These are phyloP conservation scores for Syrmaticus mikado DNA, from an alignment of 2,113 vertebrate species.

Conservation along the genomic window DNA sequence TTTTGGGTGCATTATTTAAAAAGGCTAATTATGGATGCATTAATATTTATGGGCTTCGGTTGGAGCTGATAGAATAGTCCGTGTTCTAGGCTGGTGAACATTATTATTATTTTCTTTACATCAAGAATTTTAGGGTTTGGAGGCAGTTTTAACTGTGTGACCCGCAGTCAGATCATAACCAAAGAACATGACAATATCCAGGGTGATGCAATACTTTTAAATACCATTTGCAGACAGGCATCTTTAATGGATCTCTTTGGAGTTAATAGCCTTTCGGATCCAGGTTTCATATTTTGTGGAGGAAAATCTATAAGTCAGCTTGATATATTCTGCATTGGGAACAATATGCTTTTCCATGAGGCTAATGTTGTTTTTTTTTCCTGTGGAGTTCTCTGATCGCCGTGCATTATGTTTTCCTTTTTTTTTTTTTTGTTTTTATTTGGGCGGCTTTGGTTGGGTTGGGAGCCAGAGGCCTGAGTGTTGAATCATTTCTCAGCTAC, in stretches of 20 bases:
- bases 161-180: constrained; percentile 37
- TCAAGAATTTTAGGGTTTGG: constrained; percentile 48
- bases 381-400: constrained; percentile 43
- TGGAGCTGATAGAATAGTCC: constrained; percentile 70
- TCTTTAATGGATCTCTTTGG: constrained; percentile 68
- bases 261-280: constrained; percentile 68
- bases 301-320: constrained; percentile 64
- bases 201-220: constrained; percentile 69
- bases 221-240: constrained; percentile 51
- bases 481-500: not conserved
- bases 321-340: constrained; percentile 67
- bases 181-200: constrained; percentile 47
- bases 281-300: constrained; percentile 67
- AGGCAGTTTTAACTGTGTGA: constrained; percentile 48
- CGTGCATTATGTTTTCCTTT: not conserved
- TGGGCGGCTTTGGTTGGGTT: not conserved
- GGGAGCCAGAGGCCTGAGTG: not conserved
- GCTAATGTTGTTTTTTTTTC: constrained; percentile 41
- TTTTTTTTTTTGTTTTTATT: not conserved
- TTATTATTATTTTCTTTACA: constrained; percentile 47
- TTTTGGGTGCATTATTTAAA: constrained; percentile 77
- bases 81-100: constrained; percentile 58
- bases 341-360: not conserved
- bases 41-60: constrained; percentile 72
- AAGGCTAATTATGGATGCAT: constrained; percentile 75